Evolutionary conservation across 2,113 vertebrate genomes (phyloP).

Genomic region (Cyphomyrus plagiostoma): DNA sequence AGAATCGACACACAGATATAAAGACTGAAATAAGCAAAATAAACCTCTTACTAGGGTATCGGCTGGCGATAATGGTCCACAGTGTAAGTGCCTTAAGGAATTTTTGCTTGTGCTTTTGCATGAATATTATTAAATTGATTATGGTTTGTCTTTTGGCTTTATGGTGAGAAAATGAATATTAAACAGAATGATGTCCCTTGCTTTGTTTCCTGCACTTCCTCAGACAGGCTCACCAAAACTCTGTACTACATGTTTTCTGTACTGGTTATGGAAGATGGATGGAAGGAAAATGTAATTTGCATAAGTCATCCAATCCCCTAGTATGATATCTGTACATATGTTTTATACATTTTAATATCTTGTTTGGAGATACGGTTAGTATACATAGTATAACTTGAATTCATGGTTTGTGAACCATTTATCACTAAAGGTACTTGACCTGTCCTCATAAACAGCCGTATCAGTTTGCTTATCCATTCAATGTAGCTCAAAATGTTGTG

Average conservation of each 20-base stretch:
- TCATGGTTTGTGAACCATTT: neutral
- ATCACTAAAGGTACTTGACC: neutral
- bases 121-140: neutral
- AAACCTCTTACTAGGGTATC: neutral
- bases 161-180: neutral
- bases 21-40: neutral
- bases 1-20: neutral
- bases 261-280: neutral
- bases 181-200: neutral
- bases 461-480: neutral
- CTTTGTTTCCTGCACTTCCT: neutral
- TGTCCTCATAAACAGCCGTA: neutral
- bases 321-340: neutral
- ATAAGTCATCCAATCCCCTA: neutral
- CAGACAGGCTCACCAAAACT: neutral
- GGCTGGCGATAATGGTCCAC: neutral
- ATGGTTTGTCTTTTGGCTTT: neutral
- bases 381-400: neutral
- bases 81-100: neutral
- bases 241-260: neutral
- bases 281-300: neutral
- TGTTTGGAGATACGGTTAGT: neutral
- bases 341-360: neutral
- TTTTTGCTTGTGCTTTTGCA: neutral
- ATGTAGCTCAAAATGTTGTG: neutral